Base-by-base conservation (phyloP, 2,797 vertebrate species). In the Chaunax sp. region DNA sequence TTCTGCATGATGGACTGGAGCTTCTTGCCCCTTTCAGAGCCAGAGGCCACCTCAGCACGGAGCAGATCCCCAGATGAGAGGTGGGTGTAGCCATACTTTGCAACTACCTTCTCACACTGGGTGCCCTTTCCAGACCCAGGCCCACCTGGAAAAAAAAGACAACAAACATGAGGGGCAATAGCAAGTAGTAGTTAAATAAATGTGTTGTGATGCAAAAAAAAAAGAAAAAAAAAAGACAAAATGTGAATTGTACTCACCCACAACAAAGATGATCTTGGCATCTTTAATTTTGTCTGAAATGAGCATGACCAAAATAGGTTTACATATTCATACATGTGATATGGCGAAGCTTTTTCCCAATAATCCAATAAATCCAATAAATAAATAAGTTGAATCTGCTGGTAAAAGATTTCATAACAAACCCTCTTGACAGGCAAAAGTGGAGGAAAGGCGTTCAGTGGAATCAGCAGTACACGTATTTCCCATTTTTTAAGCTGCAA, bases 81-180 rank as follows among this genome's bases (percentile, higher is more conserved):
- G 89, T 99, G 97, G 15, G 98, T 99, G 93, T 96, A 99, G 85
- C 97, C 97, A 23, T 99, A 98, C 65, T 98, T 97, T 63, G 93
- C 82, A 23, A 98, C 97, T 0, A 99, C 93, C 94, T 93, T 98
- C 90, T 99, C 98, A 62, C 98, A 99, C 83, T 99, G 97, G 5
- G 98, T 99, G 71, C 98, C 98, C 55, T 99, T 99, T 28, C 98
- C 98, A 0, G 97, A 99, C 78, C 97, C 98, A 0, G 98, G 97
- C 14, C 98, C 98, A 1, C 97, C 98, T 99, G 98, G 3, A 22
- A 46, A 26, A 22, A 16, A 51, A 9, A 55, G 1, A 50, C 10
- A 43, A 2, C 43, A 47, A 11, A 0, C 18, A 53, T 1, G 5
- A 30, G 15, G 4, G 14, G 28, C 18, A n/a, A 16, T 1, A 47